Base-by-base conservation (phyloP, 1,140 invertebrate species). In the Ganaspis sp. region DNA sequence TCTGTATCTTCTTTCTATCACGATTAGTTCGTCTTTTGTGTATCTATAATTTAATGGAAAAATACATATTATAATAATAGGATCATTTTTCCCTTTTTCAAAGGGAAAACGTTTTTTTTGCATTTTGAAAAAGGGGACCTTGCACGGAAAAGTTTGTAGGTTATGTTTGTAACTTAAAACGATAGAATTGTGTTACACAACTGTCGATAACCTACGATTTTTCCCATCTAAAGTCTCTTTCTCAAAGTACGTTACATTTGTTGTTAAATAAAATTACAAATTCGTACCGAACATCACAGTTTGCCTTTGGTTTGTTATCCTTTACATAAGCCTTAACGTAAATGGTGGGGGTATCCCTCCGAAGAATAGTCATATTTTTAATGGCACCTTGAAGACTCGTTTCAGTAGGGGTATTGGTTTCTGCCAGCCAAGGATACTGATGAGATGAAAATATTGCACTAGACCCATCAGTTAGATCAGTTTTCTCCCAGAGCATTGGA, bases 1-100 rank as follows among this genome's bases (percentile, higher is more conserved):
- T 5, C 95, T 95, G 88, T 95, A 96, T 92, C 93, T 95, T 42
- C 95, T 92, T 81, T 96, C 95, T 53, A 96, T 91, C 0, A 96
- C 92, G 9, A 96, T 85, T 21, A 96, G 90, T 82, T 95, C 93
- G 42, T 93, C 91, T 19, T 92, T 89, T 15, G 92, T 92, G 81
- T 94, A 92, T 34, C 91, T 92, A 71, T 29, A 84, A 84, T 21
- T 64, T 72, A 71, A 40, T 54, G 12, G 21, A 17, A 45, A 23
- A 74, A 26, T 54, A 53, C 29, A 34, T 40, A n/a, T n/a, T n/a
- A n/a, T n/a, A n/a, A n/a, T n/a, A n/a, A n/a, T n/a, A n/a, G n/a
- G n/a, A n/a, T n/a, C n/a, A n/a, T n/a, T n/a, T n/a, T n/a, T n/a
- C n/a, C n/a, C n/a, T n/a, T n/a, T n/a, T n/a, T n/a, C n/a, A n/a